phyloP scores from a whole-genome alignment of 2,113 vertebrate species.

The Gnathonemus echidnorhynchus region DNA sequence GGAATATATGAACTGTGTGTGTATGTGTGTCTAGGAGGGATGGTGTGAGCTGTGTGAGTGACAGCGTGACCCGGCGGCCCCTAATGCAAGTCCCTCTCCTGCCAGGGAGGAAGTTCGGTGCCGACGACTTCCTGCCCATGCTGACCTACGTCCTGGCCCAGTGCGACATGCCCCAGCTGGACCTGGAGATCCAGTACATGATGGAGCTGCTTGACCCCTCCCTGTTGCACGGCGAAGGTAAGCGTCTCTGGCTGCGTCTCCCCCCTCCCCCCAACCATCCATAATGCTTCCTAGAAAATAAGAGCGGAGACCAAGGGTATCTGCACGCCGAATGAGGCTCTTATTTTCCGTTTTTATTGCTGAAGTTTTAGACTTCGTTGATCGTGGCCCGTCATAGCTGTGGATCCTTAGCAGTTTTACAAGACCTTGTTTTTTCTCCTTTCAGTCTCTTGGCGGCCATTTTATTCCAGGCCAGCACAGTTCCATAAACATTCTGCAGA shows the following conservation, averaged over 20 bases:
- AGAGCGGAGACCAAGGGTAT: not conserved
- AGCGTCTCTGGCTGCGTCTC: no score
- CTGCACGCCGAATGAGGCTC: not conserved
- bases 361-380: not conserved
- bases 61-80: not conserved
- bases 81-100: not conserved
- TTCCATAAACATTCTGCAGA: not conserved
- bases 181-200: slow-evolving; percentile 91
- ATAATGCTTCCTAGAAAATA: not conserved
- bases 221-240: slow-evolving; percentile 90
- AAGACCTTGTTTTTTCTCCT: not conserved
- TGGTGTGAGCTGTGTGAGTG: not conserved
- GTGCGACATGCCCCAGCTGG: slow-evolving; percentile 89
- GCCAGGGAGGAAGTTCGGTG: slow-evolving; percentile 89
- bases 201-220: slow-evolving; percentile 92
- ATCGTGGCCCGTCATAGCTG: not conserved
- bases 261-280: not conserved
- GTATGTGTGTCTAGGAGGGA: not conserved
- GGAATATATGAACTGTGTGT: not conserved
- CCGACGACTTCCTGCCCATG: slow-evolving; percentile 93
- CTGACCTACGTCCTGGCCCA: slow-evolving; percentile 90
- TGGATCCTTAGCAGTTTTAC: not conserved
- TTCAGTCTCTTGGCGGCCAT: not conserved
- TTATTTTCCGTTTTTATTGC: not conserved
- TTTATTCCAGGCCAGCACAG: not conserved